Evolutionary conservation across 2,113 vertebrate species (phyloP).

Genomic region (Dromaius novaehollandiae): DNA sequence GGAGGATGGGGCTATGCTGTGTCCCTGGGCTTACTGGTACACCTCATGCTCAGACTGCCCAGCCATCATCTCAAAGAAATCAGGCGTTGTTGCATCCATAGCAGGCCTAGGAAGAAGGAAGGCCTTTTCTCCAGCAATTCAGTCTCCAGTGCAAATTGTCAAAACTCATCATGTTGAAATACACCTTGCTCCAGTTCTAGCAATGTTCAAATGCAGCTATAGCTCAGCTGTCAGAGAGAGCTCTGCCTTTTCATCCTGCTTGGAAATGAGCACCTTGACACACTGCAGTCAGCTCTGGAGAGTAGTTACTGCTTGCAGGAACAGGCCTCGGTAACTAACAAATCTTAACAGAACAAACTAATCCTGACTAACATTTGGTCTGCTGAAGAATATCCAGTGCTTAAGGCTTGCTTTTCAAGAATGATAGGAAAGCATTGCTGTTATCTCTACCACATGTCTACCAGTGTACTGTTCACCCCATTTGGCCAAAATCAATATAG

Average conservation of each 20-base stretch:
- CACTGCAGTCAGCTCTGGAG: not conserved
- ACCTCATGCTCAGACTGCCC: too few relatives aligned
- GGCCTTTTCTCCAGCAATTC: conserved; percentile 5
- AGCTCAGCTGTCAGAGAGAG: not conserved
- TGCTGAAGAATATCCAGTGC: not conserved
- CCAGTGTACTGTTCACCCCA: too few relatives aligned
- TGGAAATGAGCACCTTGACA: not conserved
- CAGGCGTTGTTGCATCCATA: not conserved
- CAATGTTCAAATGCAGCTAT: not conserved
- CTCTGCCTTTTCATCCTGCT: not conserved
- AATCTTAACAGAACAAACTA: not conserved
- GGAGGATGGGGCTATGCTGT: too few relatives aligned
- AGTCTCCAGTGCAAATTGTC: conserved; percentile 38
- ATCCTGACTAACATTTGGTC: not conserved
- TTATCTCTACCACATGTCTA: too few relatives aligned
- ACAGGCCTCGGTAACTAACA: not conserved
- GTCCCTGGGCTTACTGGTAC: too few relatives aligned
- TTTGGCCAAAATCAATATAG: not conserved
- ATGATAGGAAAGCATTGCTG: too few relatives aligned
- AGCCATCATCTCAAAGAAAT: not conserved
- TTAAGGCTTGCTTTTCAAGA: not conserved
- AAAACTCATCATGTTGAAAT: conserved; percentile 46
- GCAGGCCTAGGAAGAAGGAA: not conserved
- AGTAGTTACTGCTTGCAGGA: not conserved
- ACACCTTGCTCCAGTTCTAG: not conserved